Conservation (phyloP, 1,140 invertebrate species). For the Brachionus calyciflorus region DNA sequence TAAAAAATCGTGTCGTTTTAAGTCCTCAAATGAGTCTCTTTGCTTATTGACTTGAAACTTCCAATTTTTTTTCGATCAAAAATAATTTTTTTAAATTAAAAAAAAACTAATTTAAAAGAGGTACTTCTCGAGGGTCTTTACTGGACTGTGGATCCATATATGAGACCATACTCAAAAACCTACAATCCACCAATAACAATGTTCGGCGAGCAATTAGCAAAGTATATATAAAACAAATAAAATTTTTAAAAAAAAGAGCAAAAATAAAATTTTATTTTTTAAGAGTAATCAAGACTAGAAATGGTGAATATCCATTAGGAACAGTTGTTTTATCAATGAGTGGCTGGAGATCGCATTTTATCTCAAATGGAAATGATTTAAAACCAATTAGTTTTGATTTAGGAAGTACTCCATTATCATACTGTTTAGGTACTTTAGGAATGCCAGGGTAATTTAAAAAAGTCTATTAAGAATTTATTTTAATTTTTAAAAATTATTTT, state of each 20-base stretch:
- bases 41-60: too few species aligned
- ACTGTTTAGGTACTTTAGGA: constrained; percentile 66
- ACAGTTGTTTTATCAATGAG: constrained; percentile 64
- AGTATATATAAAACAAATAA: neutral
- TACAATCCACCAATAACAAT: constrained; percentile 47
- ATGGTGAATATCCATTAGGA: constrained; percentile 66
- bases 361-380: constrained; percentile 47
- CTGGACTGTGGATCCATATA: constrained; percentile 71
- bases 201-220: constrained; percentile 46
- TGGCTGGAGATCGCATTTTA: constrained; percentile 66
- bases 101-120: constrained; percentile 66
- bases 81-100: too few species aligned
- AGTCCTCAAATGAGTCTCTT: too few species aligned
- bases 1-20: too few species aligned
- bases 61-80: too few species aligned
- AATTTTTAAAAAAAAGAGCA: neutral
- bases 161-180: constrained; percentile 59
- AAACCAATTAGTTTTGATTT: constrained; percentile 62
- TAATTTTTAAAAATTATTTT: neutral
- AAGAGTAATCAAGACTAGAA: constrained; percentile 65
- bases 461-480: too few species aligned
- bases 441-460: constrained; percentile 67
- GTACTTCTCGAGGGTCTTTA: constrained; percentile 68
- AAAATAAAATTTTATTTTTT: neutral
- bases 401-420: constrained; percentile 64